A percentile compares a stretch with the other conserved stretches of the same genome.
Evolutionary conservation across 2,797 vertebrate genomes (phyloP).

Genomic region (Pseudochromis fuscus): DNA sequence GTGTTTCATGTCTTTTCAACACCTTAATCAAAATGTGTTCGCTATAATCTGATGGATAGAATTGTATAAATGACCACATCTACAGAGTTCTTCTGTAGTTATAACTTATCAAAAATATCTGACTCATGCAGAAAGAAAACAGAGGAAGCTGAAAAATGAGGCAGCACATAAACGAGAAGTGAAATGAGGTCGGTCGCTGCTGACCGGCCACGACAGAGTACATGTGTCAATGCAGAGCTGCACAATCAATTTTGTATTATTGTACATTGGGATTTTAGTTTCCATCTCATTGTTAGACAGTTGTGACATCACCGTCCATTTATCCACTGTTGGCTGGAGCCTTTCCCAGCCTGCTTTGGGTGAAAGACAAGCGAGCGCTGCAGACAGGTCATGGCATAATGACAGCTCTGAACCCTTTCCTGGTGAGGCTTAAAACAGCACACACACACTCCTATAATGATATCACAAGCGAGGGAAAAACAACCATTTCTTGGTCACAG

Average conservation of each 20-base stretch:
- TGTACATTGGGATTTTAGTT: slow-evolving; percentile 42
- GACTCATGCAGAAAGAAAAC: slow-evolving; percentile 3
- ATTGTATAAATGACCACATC: too few relatives aligned
- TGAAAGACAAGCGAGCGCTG: slow-evolving; percentile 11
- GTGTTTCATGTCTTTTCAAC: too few relatives aligned
- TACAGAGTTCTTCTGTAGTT: background rate
- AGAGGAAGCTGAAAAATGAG: slow-evolving; percentile 35
- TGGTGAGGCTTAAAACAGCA: background rate
- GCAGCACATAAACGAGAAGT: slow-evolving; percentile 43
- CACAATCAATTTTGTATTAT: slow-evolving; percentile 59
- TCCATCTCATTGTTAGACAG: slow-evolving; percentile 42
- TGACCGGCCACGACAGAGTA: slow-evolving; percentile 45
- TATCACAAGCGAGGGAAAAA: background rate
- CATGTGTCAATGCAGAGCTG: slow-evolving; percentile 45
- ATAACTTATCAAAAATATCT: background rate
- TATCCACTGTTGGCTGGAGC: slow-evolving; percentile 19
- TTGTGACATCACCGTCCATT: slow-evolving; percentile 2
- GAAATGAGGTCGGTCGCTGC: slow-evolving; percentile 63
- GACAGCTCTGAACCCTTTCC: background rate
- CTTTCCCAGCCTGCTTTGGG: slow-evolving; percentile 23
- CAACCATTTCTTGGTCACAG: background rate
- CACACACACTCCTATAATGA: background rate
- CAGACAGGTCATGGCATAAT: background rate
- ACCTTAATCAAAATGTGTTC: too few relatives aligned
- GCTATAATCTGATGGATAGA: too few relatives aligned